Conservation (phyloP, 2,113 vertebrate genomes). For the Platichthys flesus region DNA sequence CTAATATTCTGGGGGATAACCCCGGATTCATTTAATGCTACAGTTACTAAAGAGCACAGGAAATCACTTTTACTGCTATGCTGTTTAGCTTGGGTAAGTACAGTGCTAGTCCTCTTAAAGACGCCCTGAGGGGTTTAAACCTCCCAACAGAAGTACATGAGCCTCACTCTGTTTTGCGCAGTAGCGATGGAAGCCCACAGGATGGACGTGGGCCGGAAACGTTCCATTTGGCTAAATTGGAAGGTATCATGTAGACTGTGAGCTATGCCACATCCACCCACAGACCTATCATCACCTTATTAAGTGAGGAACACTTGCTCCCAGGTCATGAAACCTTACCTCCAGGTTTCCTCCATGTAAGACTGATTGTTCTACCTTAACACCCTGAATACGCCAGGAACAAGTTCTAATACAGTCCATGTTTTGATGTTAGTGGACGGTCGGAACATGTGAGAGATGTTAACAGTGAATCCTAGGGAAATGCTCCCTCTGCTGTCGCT, state of each 20-base stretch:
- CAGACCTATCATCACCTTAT: conserved; percentile 60
- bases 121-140: conserved; percentile 48
- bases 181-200: conserved; percentile 40
- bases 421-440: neutral
- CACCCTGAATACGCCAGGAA: conserved; percentile 22
- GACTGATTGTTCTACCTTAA: conserved; percentile 53
- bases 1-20: conserved; percentile 12
- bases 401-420: neutral
- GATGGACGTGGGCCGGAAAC: conserved; percentile 62
- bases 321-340: conserved; percentile 51
- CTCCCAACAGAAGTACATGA: conserved; percentile 44
- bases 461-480: neutral
- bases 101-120: conserved; percentile 30
- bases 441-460: neutral
- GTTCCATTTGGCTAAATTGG: conserved; percentile 58
- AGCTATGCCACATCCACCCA: conserved; percentile 58
- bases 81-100: conserved; percentile 54
- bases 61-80: conserved; percentile 50
- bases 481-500: neutral
- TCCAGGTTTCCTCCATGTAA: conserved; percentile 39
- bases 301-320: conserved; percentile 50
- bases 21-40: conserved; percentile 32
- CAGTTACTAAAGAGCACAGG: conserved; percentile 36
- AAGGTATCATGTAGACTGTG: conserved; percentile 62
- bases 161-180: conserved; percentile 35